Evolutionary conservation across 2,888 invertebrate genomes (phyloP).

Genomic region (Masnerella sp.): DNA sequence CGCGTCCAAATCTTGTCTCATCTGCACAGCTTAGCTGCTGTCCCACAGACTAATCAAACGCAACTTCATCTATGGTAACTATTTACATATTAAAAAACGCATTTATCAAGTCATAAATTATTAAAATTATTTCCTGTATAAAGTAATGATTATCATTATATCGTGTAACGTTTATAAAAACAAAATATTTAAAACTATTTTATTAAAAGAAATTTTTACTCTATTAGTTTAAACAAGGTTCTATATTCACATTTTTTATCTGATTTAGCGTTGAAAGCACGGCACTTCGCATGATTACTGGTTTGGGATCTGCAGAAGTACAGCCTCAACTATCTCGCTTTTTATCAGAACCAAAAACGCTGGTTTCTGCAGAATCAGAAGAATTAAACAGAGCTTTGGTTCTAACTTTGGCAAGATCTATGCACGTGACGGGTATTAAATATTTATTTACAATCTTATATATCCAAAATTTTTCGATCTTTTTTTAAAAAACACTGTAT

Average conservation of each 20-base stretch:
- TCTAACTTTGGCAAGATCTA: constrained; percentile 93
- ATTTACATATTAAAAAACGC: too few relatives aligned
- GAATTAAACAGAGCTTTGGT: constrained; percentile 96
- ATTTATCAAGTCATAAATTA: too few relatives aligned
- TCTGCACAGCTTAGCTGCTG: constrained; percentile 93
- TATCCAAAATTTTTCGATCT: too few relatives aligned
- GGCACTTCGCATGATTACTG: constrained; percentile 90
- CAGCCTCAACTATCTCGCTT: constrained; percentile 95
- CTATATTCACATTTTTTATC: too few relatives aligned
- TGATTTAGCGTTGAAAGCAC: constrained; percentile 88
- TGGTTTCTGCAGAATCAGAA: constrained; percentile 96
- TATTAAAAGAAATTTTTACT: too few relatives aligned
- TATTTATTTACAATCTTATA: not conserved
- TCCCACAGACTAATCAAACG: constrained; percentile 96
- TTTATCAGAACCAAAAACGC: constrained; percentile 93
- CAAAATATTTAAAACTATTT: too few relatives aligned
- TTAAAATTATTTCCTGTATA: too few relatives aligned
- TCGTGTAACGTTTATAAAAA: too few relatives aligned
- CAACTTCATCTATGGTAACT: constrained; percentile 92
- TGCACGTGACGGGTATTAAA: constrained; percentile 89
- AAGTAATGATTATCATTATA: too few relatives aligned
- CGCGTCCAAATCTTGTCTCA: constrained; percentile 94
- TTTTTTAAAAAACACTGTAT: too few relatives aligned
- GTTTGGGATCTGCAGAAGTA: constrained; percentile 95
- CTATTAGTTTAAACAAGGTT: not conserved